Evolutionary conservation across 2,113 vertebrate species (phyloP).

Genomic region (Polyodon spathula): DNA sequence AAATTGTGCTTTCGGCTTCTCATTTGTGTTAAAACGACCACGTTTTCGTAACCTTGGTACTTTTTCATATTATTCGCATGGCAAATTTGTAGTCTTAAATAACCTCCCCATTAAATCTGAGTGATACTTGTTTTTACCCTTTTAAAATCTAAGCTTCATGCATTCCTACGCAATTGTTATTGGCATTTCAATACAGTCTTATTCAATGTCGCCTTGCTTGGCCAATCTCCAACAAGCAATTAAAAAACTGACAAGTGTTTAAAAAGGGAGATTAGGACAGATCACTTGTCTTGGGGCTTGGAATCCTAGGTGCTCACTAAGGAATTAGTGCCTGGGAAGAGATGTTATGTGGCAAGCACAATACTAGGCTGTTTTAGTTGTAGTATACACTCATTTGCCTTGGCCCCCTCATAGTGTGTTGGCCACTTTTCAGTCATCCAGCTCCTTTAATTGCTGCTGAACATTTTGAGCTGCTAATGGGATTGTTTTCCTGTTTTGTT

Average conservation of each 20-base stretch:
- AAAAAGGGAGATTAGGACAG: constrained; percentile 31
- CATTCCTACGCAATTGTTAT: not conserved
- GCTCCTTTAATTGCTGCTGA: too few species aligned
- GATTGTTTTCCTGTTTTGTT: too few species aligned
- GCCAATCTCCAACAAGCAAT: not conserved
- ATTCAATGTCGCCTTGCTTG: not conserved
- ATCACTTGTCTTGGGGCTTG: too few species aligned
- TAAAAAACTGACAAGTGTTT: constrained; percentile 27
- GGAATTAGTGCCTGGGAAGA: too few species aligned
- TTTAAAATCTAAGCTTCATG: not conserved
- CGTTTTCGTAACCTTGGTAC: not conserved
- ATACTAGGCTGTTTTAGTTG: too few species aligned
- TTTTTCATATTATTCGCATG: not conserved
- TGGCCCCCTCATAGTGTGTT: too few species aligned
- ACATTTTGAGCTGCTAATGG: too few species aligned
- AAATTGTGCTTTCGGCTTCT: constrained; percentile 7
- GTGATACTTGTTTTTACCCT: not conserved
- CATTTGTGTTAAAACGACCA: not conserved
- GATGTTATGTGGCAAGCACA: too few species aligned
- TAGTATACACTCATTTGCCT: too few species aligned
- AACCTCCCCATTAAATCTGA: not conserved
- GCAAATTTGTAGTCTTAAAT: not conserved
- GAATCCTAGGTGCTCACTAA: too few species aligned
- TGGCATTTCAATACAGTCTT: not conserved
- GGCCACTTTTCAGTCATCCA: too few species aligned